Evolutionary conservation across 2,888 invertebrate species (phyloP).

Genomic region (Minunthozetes semirufus): DNA sequence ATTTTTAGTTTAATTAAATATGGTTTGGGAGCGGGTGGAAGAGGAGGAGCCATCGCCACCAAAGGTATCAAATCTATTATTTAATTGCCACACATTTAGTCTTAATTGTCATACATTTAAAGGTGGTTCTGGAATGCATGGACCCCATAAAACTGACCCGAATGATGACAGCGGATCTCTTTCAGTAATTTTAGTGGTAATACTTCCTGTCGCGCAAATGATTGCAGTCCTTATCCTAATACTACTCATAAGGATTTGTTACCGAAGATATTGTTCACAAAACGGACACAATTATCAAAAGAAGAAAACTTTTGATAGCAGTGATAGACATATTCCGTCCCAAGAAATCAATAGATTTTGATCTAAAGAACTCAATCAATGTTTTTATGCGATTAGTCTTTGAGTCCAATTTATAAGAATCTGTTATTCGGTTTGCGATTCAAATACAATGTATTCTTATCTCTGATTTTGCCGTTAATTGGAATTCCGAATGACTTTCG

Average conservation of each 20-base stretch:
- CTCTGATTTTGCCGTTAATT: too few species aligned
- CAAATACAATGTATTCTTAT: too few species aligned
- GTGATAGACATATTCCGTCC: neutral
- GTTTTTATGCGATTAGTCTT: too few species aligned
- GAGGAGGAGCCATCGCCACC: conserved; percentile 35
- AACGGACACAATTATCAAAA: neutral
- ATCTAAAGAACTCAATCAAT: neutral
- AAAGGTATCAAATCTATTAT: neutral
- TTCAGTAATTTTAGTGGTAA: conserved; percentile 37
- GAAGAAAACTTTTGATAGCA: neutral
- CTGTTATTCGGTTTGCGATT: too few species aligned
- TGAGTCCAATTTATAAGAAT: too few species aligned
- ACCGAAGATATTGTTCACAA: conserved; percentile 32
- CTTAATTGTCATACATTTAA: neutral
- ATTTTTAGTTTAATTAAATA: neutral
- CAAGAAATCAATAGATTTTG: conserved; percentile 3
- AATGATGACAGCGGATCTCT: conserved; percentile 36
- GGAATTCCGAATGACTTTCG: too few species aligned
- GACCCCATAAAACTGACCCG: conserved; percentile 19
- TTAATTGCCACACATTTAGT: neutral
- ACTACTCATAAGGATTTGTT: conserved; percentile 35
- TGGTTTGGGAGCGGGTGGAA: conserved; percentile 22
- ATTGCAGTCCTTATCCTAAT: conserved; percentile 33
- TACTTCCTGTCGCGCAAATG: conserved; percentile 38
- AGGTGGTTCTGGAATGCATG: conserved; percentile 23